These are phyloP conservation scores for Falcaria lacertinaria DNA, from an alignment of 2,888 invertebrate genomes.

Conservation along the genomic window DNA sequence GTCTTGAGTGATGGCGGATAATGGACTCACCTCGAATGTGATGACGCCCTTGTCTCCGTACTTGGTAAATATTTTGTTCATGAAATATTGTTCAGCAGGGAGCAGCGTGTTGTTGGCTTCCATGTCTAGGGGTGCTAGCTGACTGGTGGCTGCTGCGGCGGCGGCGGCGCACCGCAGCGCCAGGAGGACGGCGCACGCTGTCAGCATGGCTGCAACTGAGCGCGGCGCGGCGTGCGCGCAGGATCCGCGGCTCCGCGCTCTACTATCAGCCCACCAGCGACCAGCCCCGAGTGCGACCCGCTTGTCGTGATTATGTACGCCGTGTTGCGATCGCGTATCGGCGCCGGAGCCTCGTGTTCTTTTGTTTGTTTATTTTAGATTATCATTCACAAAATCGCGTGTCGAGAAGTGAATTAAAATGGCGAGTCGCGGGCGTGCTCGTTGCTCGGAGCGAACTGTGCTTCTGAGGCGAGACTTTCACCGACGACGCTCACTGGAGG, in stretches of 20 bases:
- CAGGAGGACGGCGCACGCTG: constrained; percentile 50
- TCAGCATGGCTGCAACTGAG: constrained; percentile 62
- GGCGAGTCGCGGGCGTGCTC: constrained; percentile 42
- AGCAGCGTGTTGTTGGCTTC: constrained; percentile 44
- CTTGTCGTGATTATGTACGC: constrained; percentile 41
- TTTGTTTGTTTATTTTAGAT: constrained; percentile 65
- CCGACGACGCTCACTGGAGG: constrained; percentile 50
- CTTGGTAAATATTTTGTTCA: constrained; percentile 77
- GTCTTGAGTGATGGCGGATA: not conserved
- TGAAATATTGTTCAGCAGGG: constrained; percentile 71
- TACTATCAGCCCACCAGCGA: constrained; percentile 58
- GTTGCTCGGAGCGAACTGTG: constrained; percentile 51
- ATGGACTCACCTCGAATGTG: constrained; percentile 72
- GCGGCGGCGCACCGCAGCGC: constrained; percentile 37
- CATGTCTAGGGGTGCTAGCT: constrained; percentile 13
- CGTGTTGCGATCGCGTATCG: constrained; percentile 41
- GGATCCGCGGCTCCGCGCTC: constrained; percentile 43
- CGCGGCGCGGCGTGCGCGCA: constrained; percentile 29
- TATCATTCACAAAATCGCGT: constrained; percentile 44
- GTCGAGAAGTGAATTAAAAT: constrained; percentile 21
- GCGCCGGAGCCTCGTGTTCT: constrained; percentile 24
- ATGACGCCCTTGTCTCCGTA: constrained; percentile 78
- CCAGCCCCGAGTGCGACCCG: constrained; percentile 35
- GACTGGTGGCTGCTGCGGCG: constrained; percentile 11
- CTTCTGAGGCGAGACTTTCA: constrained; percentile 75